Conservation (phyloP, 2,113 vertebrate species). For the Poecile atricapillus region DNA sequence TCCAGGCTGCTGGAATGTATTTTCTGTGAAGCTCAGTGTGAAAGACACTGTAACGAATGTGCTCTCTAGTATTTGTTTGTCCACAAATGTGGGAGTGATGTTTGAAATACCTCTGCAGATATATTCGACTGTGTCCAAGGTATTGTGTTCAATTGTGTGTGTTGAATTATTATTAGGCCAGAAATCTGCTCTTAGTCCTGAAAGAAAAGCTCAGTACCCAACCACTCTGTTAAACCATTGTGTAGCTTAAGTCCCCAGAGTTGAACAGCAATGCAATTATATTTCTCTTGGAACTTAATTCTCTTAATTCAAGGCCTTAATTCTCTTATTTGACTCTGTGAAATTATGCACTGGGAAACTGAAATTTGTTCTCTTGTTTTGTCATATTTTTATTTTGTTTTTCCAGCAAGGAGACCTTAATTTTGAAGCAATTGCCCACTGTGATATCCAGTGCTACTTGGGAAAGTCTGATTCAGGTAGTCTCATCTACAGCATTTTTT, state of each 20-base stretch:
- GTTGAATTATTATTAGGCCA: not conserved
- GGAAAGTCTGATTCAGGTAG: constrained; percentile 86
- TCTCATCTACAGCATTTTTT: not conserved
- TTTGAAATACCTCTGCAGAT: constrained; percentile 87
- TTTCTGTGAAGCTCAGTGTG: constrained; percentile 83
- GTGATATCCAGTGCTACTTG: constrained; percentile 86
- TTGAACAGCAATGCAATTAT: not conserved
- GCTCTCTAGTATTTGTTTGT: constrained; percentile 80
- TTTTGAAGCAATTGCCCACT: constrained; percentile 83
- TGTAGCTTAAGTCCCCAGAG: not conserved
- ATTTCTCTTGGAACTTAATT: not conserved
- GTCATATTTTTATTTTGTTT: constrained; percentile 1
- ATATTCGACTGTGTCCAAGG: constrained; percentile 73
- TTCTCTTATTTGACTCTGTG: not conserved
- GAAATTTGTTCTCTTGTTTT: not conserved
- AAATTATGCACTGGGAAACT: not conserved
- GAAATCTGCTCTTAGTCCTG: not conserved
- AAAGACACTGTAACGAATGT: constrained; percentile 77
- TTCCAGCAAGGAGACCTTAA: constrained; percentile 77
- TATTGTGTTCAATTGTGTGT: not conserved
- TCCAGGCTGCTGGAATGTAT: constrained; percentile 88
- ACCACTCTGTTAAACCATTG: not conserved
- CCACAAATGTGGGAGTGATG: constrained; percentile 80
- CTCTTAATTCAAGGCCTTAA: not conserved
- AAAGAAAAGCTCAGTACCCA: not conserved